These are phyloP conservation scores for Blastobasis adustella DNA, from an alignment of 2,888 invertebrate genomes.

Conservation along the genomic window DNA sequence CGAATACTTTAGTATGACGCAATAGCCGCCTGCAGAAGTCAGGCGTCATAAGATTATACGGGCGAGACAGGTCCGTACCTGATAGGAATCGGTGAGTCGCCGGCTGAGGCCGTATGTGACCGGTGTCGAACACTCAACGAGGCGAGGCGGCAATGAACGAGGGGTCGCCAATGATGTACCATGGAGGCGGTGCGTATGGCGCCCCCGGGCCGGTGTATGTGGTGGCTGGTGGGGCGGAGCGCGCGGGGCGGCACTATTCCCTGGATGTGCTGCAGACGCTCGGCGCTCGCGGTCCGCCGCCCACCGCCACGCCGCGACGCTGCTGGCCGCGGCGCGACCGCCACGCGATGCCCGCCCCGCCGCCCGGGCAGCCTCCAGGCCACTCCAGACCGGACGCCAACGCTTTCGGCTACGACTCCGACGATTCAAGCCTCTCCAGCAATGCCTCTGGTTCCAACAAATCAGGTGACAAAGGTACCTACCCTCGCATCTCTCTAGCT, in stretches of 20 bases:
- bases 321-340: not conserved
- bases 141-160: conserved; percentile 48
- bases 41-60: conserved; percentile 38
- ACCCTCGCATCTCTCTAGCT: not conserved
- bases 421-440: conserved; percentile 67
- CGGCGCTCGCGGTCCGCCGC: conserved; percentile 20
- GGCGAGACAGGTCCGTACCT: conserved; percentile 37
- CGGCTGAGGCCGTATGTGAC: conserved; percentile 6
- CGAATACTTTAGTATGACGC: conserved; percentile 57
- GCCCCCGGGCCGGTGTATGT: conserved; percentile 46
- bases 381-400: conserved; percentile 38
- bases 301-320: conserved; percentile 23
- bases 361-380: conserved; percentile 41
- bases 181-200: conserved; percentile 46
- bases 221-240: conserved; percentile 43
- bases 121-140: conserved; percentile 31
- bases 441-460: conserved; percentile 66
- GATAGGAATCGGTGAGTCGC: not conserved
- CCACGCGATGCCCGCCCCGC: conserved; percentile 13
- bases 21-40: conserved; percentile 43
- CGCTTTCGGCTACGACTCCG: conserved; percentile 64
- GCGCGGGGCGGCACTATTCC: conserved; percentile 45
- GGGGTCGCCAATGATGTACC: conserved; percentile 57
- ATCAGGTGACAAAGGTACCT: conserved; percentile 56
- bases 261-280: conserved; percentile 45